Evolutionary conservation across 2,797 vertebrate genomes (phyloP).

Genomic region (Lacerta agilis): DNA sequence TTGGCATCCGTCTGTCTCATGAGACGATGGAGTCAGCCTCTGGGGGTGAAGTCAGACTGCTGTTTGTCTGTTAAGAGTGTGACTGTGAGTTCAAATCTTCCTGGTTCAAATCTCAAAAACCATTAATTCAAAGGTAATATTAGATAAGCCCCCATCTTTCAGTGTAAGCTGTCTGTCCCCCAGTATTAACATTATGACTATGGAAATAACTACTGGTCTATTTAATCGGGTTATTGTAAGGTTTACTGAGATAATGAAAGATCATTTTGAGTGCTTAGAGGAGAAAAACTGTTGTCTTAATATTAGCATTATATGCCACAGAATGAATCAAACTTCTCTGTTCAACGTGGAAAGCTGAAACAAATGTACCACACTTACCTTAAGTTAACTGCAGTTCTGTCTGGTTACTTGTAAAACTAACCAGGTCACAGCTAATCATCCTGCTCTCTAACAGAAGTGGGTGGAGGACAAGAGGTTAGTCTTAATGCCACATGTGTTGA

Average conservation of each 20-base stretch:
- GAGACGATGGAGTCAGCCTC: no score
- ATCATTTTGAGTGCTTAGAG: background rate
- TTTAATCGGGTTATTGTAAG: background rate
- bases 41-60: no score
- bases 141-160: background rate
- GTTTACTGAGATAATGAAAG: background rate
- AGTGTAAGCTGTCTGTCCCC: no score
- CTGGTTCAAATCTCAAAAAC: background rate
- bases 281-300: background rate
- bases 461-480: slow-evolving; percentile 34
- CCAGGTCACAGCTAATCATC: slow-evolving; percentile 28
- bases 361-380: slow-evolving; percentile 33
- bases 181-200: background rate
- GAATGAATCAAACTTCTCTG: background rate
- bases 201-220: background rate
- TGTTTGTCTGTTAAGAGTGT: background rate
- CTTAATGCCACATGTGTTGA: slow-evolving; percentile 47
- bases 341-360: background rate
- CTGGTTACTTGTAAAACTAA: slow-evolving; percentile 37
- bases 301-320: background rate
- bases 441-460: slow-evolving; percentile 28
- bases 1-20: background rate
- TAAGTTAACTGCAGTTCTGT: slow-evolving; percentile 1
- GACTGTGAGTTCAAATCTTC: background rate
- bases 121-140: background rate